Evolutionary conservation across 1,140 invertebrate species (phyloP), one percentile per base, ranked within the genome.

Genomic region (Euschistus heros): DNA sequence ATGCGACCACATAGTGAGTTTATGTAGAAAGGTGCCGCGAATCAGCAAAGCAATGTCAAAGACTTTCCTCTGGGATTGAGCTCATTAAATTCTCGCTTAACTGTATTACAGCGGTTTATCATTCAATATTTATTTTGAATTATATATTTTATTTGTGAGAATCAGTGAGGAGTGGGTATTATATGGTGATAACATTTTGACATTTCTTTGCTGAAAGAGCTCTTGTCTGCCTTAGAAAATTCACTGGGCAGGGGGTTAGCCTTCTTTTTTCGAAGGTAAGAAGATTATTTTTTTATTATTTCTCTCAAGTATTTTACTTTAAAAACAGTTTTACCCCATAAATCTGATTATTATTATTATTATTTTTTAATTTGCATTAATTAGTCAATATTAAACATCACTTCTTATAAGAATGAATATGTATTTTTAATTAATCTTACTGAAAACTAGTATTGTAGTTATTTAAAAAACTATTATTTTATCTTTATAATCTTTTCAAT

Each of bases 11-110:
- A 68, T 64, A 61, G 67, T 68, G 67, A 68, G 67, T 68, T 64
- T 68, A 63, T 47, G 27, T 63, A 42, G 27, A 47, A 37, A n/a
- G 44, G 47, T 54, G 62, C 65, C 54, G 54, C 50, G 33, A 30
- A 54, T 69, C 70, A 71, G 69, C 69, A 71, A 72, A 72, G 71
- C 63, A 71, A 72, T 71, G 70, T 70, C 70, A 72, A 72, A 72
- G 44, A 18, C 20, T 54, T 57, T 57, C 54, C 54, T 50, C 24
- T 57, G 54, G 54, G 54, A 26, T 57, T 57, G 54, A 57, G 54
- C 54, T 57, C 24, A 57, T 37, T 37, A 37, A 37, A 37, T 37
- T 37, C 33, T 37, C 33, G 6, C 8, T 30, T 37, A 1, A 37
- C 13, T 10, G 1, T 37, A 37, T 37, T 37, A 37, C 5, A 6